Evolutionary conservation across 2,797 vertebrate genomes (phyloP).

Genomic region (Thunnus albacares): DNA sequence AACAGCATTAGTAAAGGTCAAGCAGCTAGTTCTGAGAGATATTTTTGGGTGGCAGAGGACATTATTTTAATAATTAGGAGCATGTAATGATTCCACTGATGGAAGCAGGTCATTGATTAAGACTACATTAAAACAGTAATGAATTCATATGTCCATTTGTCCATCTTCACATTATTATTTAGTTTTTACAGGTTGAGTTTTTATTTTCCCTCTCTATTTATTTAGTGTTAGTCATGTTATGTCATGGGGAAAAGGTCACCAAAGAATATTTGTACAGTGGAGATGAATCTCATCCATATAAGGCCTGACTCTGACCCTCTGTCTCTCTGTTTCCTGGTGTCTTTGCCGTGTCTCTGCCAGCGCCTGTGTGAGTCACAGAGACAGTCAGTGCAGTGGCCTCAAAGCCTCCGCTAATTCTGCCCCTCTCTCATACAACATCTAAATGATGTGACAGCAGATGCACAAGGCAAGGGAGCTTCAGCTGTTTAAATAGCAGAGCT

Average conservation of each 20-base stretch:
- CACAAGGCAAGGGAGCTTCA: constrained; percentile 17
- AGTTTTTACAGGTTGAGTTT: background rate
- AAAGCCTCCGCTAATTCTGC: constrained; percentile 30
- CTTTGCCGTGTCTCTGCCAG: background rate
- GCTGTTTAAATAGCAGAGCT: constrained; percentile 21
- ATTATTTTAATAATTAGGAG: no score
- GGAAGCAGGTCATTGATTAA: no score
- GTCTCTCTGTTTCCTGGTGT: constrained; percentile 10
- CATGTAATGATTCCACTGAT: no score
- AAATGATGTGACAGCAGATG: constrained; percentile 46
- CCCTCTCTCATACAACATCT: constrained; percentile 28
- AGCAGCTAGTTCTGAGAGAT: no score
- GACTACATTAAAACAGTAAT: background rate
- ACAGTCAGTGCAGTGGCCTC: constrained; percentile 22
- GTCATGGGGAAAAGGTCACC: no score
- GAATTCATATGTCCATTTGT: background rate
- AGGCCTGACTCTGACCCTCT: background rate
- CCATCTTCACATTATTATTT: background rate
- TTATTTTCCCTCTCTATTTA: no score
- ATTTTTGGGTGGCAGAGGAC: no score
- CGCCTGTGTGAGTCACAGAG: constrained; percentile 36
- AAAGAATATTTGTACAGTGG: background rate
- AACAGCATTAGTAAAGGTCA: no score
- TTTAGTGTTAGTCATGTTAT: no score
- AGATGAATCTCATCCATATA: background rate